Evolutionary conservation across 2,888 invertebrate species (phyloP), one percentile per base, ranked within the genome.

Genomic region (Lamellibrachia columna): DNA sequence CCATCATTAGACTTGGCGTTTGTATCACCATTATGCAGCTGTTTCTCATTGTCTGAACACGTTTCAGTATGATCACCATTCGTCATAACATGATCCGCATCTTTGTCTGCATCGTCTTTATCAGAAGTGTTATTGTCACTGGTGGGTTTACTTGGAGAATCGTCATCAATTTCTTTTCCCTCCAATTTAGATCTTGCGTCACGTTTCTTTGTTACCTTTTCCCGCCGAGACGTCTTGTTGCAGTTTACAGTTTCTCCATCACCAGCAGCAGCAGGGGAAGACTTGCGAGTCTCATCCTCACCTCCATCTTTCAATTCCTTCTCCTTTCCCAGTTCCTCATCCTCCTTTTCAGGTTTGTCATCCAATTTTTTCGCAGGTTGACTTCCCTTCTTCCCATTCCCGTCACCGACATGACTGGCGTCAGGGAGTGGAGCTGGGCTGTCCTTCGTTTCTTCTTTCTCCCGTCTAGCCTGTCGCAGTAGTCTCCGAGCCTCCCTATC

Each of bases 331-430:
- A 92, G 52, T 52, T 90, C 75, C 8, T 92, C 91, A 8, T 92
- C 90, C 22, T 60, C 91, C 22, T 91, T 90, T 55, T 28, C 93
- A n/a, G 92, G 90, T 55, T 93, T 91, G 7, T 55, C 92, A 52
- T 22, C 55, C 22, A 58, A 55, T 75, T 75, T 75, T 22, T 15
- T 15, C 3, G 75, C 75, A 4, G 75, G 75, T 53, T 90, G 91
- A 40, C 91, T 53, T 15, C 92, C 91, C 91, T n/a, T 28, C 60
- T 92, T 75, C n/a, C 92, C 90, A 6, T 92, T 58, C 90, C 7
- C 92, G 52, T 15, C 91, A 75, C 91, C 90, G 40, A 40, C 40
- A 40, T 40, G 40, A 40, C 40, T 40, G 40, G 40, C 15, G 75
- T 15, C 75, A 11, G 75, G 15, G 75, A n/a, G 75, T 22, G n/a